These are phyloP conservation scores for Mystacornis crossleyi DNA, from an alignment of 2,113 vertebrate species.

Conservation along the genomic window DNA sequence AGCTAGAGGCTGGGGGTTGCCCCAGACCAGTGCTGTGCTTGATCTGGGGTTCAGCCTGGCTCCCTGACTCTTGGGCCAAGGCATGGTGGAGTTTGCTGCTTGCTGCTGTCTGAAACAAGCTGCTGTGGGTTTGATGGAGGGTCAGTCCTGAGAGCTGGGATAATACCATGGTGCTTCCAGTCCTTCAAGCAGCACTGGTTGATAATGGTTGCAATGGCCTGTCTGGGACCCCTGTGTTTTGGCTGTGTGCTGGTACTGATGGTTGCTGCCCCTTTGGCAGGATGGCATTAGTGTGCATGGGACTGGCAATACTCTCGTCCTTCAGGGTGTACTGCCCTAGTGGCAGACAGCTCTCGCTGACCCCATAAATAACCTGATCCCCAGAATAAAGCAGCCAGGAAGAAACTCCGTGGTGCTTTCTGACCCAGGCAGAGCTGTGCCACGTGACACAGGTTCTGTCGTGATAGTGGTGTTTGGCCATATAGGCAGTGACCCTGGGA, in stretches of 20 bases:
- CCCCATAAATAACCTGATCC: neutral
- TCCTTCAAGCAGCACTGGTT: neutral
- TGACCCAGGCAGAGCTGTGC: neutral
- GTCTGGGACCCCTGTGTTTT: neutral
- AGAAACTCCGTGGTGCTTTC: neutral
- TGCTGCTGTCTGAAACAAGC: neutral
- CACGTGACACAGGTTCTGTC: fast-evolving
- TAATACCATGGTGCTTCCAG: neutral
- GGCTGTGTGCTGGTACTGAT: neutral
- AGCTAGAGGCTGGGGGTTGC: neutral
- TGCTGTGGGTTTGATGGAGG: neutral
- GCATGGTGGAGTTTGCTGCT: neutral
- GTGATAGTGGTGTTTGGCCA: neutral
- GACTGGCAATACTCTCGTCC: neutral
- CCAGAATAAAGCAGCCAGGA: neutral
- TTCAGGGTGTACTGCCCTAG: neutral
- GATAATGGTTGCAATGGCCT: neutral
- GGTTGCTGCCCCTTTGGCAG: neutral
- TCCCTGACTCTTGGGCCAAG: neutral
- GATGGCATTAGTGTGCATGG: neutral
- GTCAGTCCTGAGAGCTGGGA: neutral
- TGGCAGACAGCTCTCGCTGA: neutral
- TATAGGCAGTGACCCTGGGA: neutral
- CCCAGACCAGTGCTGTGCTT: neutral
- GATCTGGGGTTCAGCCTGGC: neutral